phyloP scores from a whole-genome alignment of 2,888 invertebrate species.

The Drosophila multiciliata region DNA sequence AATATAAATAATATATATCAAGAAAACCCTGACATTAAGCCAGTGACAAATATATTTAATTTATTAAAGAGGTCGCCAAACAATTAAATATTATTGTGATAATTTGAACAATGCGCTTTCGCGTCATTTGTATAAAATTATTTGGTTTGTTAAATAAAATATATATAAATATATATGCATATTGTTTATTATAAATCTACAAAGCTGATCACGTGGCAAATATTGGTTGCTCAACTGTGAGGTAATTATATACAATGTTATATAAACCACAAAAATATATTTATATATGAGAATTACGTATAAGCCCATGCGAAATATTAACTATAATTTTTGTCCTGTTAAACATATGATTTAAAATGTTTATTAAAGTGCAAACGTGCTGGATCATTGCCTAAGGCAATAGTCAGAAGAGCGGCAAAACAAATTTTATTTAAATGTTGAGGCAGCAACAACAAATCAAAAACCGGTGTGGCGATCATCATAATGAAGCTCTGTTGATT shows the following conservation, averaged over 20 bases:
- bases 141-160: not conserved
- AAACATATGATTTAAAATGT: constrained; percentile 6
- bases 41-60: not conserved
- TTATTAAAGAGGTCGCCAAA: not conserved
- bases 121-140: not conserved
- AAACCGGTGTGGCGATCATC: constrained; percentile 62
- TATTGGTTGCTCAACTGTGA: constrained; percentile 13
- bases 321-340: not conserved
- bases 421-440: constrained; percentile 46
- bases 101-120: not conserved
- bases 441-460: constrained; percentile 26
- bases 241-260: constrained; percentile 44
- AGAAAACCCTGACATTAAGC: not conserved
- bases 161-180: not conserved
- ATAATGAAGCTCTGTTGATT: constrained; percentile 22
- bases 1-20: not conserved
- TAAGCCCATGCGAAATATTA: constrained; percentile 32
- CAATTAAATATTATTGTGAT: not conserved
- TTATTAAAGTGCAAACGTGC: constrained; percentile 14
- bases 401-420: constrained; percentile 15
- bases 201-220: constrained; percentile 58
- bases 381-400: constrained; percentile 10
- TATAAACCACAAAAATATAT: not conserved
- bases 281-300: constrained; percentile 37
- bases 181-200: not conserved